Conservation (phyloP, 2,113 vertebrate species). For the Lathamus discolor region DNA sequence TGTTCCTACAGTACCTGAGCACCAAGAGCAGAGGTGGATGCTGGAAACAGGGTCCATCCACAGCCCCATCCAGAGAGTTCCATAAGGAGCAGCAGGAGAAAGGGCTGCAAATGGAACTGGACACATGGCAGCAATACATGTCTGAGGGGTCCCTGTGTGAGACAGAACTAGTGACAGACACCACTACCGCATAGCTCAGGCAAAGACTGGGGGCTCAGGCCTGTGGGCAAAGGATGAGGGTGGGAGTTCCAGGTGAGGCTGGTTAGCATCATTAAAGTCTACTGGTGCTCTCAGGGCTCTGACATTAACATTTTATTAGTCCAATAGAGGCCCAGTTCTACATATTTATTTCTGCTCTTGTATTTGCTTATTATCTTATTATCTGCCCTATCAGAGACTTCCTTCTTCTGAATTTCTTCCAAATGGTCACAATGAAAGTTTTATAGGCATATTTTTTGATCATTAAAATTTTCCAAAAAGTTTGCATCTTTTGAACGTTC, state of each 20-base stretch:
- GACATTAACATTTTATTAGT: background rate
- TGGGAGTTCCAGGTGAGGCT: background rate
- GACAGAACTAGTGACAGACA: background rate
- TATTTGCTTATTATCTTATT: background rate
- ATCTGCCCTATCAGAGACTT: background rate
- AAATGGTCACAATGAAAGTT: background rate
- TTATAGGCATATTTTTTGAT: background rate
- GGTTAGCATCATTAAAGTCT: background rate
- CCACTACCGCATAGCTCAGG: fast-evolving
- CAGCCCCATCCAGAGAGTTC: background rate
- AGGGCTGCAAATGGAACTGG: background rate
- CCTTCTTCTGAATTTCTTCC: background rate
- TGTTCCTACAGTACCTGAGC: background rate
- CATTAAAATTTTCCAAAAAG: background rate
- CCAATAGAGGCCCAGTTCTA: background rate
- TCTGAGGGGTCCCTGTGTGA: fast-evolving
- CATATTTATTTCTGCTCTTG: background rate
- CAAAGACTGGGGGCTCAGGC: background rate
- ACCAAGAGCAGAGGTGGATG: fast-evolving
- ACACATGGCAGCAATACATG: fast-evolving
- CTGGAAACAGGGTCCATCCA: background rate
- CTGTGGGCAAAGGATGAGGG: background rate
- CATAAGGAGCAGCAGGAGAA: background rate
- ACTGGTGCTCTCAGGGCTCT: background rate
- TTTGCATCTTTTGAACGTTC: background rate